phyloP scores from a whole-genome alignment of 2,888 invertebrate genomes.

The Ornithoptera alexandrae region DNA sequence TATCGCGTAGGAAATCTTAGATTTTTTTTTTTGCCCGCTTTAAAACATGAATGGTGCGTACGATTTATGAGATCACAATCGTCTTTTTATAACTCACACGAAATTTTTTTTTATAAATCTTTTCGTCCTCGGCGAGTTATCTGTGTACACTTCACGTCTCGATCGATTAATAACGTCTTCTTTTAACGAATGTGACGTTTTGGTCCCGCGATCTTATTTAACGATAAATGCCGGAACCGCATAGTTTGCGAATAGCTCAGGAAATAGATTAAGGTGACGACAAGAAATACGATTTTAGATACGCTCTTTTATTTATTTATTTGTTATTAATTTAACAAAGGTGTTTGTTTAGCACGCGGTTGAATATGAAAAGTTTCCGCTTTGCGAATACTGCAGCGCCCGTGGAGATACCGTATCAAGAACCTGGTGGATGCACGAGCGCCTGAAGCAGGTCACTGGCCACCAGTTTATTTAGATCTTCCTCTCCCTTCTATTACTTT shows the following conservation, averaged over 20 bases:
- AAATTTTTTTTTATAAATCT: conserved; percentile 42
- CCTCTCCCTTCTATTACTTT: conserved; percentile 34
- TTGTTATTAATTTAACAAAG: not conserved
- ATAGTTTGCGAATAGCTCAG: conserved; percentile 20
- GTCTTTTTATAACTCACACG: conserved; percentile 70
- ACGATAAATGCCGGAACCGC: conserved; percentile 50
- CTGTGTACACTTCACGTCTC: conserved; percentile 74
- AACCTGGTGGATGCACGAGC: conserved; percentile 58
- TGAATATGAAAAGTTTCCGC: conserved; percentile 42
- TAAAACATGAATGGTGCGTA: conserved; percentile 76
- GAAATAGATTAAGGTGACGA: conserved; percentile 20
- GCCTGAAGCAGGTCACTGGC: conserved; percentile 52
- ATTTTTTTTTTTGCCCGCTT: conserved; percentile 55
- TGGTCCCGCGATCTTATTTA: conserved; percentile 56
- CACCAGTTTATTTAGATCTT: conserved; percentile 47
- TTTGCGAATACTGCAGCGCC: conserved; percentile 54
- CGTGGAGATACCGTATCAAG: conserved; percentile 60
- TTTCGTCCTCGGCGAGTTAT: conserved; percentile 55
- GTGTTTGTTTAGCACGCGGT: conserved; percentile 24
- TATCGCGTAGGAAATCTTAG: conserved; percentile 74
- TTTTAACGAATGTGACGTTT: conserved; percentile 65
- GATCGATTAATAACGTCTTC: conserved; percentile 78
- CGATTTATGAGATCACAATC: conserved; percentile 77
- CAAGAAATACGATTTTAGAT: not conserved
- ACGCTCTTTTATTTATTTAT: not conserved